phyloP scores from a whole-genome alignment of 2,888 invertebrate species.

The Trachelus troglodyta region DNA sequence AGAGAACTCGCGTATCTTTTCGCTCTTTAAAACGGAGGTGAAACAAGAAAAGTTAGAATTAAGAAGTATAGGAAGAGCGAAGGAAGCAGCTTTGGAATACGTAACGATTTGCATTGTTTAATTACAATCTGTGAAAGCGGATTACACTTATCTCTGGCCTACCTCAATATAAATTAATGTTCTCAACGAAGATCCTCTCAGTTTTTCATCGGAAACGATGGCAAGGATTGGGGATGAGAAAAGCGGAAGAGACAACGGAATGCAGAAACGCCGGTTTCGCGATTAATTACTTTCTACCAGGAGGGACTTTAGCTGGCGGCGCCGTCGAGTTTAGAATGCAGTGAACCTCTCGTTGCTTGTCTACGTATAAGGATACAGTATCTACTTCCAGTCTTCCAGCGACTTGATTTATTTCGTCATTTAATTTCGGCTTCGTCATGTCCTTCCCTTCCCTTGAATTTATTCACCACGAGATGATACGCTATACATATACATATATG shows the following conservation, averaged over 20 bases:
- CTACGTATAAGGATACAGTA: not conserved
- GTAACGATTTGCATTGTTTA: conserved; percentile 3
- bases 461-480: not conserved
- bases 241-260: conserved; percentile 3
- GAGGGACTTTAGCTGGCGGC: not conserved
- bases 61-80: too few species aligned
- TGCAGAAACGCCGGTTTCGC: not conserved
- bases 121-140: conserved; percentile 25
- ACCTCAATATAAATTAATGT: conserved; percentile 26
- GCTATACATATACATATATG: too few species aligned
- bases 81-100: too few species aligned
- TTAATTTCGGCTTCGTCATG: not conserved
- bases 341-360: not conserved
- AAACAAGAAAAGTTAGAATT: too few species aligned
- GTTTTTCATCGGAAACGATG: not conserved
- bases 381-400: not conserved
- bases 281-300: not conserved
- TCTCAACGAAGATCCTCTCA: not conserved
- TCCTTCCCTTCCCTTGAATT: not conserved
- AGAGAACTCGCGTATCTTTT: too few species aligned
- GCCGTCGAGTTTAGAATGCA: conserved; percentile 3
- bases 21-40: too few species aligned
- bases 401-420: conserved; percentile 3
- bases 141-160: conserved; percentile 18
- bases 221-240: not conserved